Base-by-base conservation (phyloP, 2,797 vertebrate genomes). In the Scyliorhinus canicula region DNA sequence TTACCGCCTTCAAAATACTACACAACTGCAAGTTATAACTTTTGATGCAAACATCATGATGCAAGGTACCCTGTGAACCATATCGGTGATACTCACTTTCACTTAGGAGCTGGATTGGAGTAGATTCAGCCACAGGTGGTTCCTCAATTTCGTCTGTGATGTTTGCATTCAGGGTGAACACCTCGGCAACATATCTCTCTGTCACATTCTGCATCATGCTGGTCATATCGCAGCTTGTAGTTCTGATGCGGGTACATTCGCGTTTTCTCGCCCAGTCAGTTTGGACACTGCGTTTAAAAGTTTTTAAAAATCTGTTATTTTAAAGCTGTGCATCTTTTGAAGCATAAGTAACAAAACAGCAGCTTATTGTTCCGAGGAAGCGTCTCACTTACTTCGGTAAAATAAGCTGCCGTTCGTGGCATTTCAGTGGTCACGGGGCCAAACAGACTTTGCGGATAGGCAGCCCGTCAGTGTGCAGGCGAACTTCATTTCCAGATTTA, bases 201-300 rank as follows among this genome's bases (percentile, higher is more conserved):
- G 69, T 96, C 26, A 97, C 95, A 0, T 98, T 95, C 16, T 95
- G 96, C 65, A 98, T 74, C 0, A 65, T 96, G 0, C 95, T 95
- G 1, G 98, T 98, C 95, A 99, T 96, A 95, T 99, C 99, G 31
- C 99, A 99, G 35, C 97, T 96, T 0, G 98, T 98, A 9, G 93
- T 88, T 14, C 0, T 50, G 0, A 95, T 98, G 0, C 1, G 95
- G 95, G 97, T 96, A 82, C 99, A 99, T 95, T 96, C 95, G 5
- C 31, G 63, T 74, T 95, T 97, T 90, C 57, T 98, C 95, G 97
- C 93, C 21, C 95, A 96, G 55, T 98, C 6, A 74, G 95, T 21
- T 0, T 95, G 95, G 0, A 86, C 0, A 95, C 99, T 99, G 95
- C 95, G 95, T 47, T 77, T n/a, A 77, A 77, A 77, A n/a, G n/a